Evolutionary conservation across 2,797 vertebrate genomes (phyloP), one percentile per base, ranked within the genome.

Genomic region (Arremon aurantiirostris): DNA sequence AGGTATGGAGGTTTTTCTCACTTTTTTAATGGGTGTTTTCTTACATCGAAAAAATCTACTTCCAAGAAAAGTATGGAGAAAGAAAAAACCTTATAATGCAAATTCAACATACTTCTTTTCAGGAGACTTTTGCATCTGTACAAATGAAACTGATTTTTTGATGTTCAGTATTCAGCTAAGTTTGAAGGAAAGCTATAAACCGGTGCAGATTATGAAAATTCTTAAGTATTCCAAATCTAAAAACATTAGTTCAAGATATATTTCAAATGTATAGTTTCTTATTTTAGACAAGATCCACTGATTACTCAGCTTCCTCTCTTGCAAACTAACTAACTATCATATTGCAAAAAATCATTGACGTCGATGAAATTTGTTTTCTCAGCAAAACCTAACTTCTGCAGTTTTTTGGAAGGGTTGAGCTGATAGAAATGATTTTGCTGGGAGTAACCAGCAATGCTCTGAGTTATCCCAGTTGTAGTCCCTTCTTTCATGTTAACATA

Each of bases 61-160:
- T 83, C 39, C 30, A 86, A 73, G 71, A 85, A 85, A 87, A 85
- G 27, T 65, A 42, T 34, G 15, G 20, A 66, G 57, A 88, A 93
- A 88, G 44, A 86, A 83, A 90, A 93, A 91, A 65, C 7, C 4
- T 61, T 70, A 9, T 65, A 81, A 93, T 82, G 90, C 42, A 88
- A 96, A 95, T 93, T 72, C 24, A 88, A 28, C 32, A 39, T n/a
- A n/a, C 8, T 66, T 56, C 17, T 37, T 66, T 79, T 47, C 34
- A 82, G 56, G 69, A 44, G 65, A 83, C 47, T 94, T 94, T 93
- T 86, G 73, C 82, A 95, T 95, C 61, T 71, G 28, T 93, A 95
- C 88, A 95, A 96, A 86, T 30, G 55, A 59, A 91, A 86, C 85
- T 96, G 93, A 95, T 96, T 96, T 95, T 96, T 91, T 86, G 59